Evolutionary conservation across 2,888 invertebrate genomes (phyloP), one percentile per base, ranked within the genome.

Genomic region (Philereme transversata): DNA sequence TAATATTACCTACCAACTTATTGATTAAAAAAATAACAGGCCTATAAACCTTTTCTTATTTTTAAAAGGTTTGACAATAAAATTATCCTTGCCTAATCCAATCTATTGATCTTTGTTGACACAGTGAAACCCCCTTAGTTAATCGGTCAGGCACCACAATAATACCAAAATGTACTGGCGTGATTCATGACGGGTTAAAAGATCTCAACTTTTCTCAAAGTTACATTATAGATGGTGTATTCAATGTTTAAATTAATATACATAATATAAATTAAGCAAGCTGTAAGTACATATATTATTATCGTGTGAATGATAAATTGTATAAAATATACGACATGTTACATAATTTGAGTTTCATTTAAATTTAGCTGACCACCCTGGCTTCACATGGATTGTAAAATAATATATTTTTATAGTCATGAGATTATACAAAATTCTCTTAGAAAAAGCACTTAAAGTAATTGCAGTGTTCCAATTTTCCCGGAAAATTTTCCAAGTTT

Each of bases 301-400:
- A 36, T 4, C 73, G 80, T 82, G 79, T 83, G 79, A 67, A 78
- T 62, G 77, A 77, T 78, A 78, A 74, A 75, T 77, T 69, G 78
- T 71, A 74, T 73, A 72, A 86, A 83, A 81, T 88, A 88, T 87
- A 88, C 63, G 83, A 84, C 76, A 86, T 86, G 88, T 88, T 88
- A 87, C 80, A 64, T 72, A 78, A 34, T 22, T 48, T 40, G 62
- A 52, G 71, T 77, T 72, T 77, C n/a, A 43, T 68, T 70, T 66
- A 49, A 7, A 46, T 40, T 57, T 45, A 44, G n/a, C 4, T 44
- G n/a, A 3, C 43, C n/a, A n/a, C 6, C 43, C 43, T 7, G 3
- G 6, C 38, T 38, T 38, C 4, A 0, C 4, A 3, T 3, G 3
- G 3, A 22, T 22, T 22, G n/a, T 22, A 22, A 22, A 22, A 22